Evolutionary conservation across 1,140 invertebrate genomes (phyloP), one percentile per base, ranked within the genome.

Genomic region (Drosophila varians): DNA sequence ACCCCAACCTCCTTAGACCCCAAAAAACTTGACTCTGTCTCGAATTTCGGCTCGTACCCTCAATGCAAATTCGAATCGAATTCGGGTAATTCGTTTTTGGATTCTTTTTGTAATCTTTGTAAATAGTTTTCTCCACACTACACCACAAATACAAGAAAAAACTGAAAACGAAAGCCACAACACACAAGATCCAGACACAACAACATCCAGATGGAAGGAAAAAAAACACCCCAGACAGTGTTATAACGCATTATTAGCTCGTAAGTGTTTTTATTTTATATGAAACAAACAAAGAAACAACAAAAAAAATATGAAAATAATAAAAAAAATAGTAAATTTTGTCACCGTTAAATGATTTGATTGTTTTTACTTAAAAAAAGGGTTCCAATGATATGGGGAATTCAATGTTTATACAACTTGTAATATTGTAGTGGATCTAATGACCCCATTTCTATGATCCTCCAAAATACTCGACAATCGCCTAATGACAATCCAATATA

Each of bases 321-420:
- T 86, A 89, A 90, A 90, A 90, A 90, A 90, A 90, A 90, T 90
- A 90, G 89, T 86, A 90, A 90, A 90, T 90, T 90, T 90, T 90
- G 89, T 90, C 89, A 90, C 89, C 89, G 89, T 90, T 90, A 90
- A 89, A 84, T 47, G 5, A 45, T 25, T 5, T 1, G n/a, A 7
- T 36, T 46, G 21, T 74, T 64, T 61, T 64, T 11, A 66, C 26
- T 46, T 23, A n/a, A n/a, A n/a, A n/a, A n/a, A n/a, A n/a, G n/a
- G n/a, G n/a, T n/a, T n/a, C n/a, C n/a, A n/a, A 14, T 38, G 2
- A 21, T 31, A 11, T 4, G 19, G 18, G n/a, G 25, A 3, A 2
- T 48, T 3, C 6, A 9, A 11, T 12, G 21, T 21, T 21, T 21
- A 21, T 21, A 1, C 0, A 14, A 8, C 6, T 1, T 28, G 18